Percentiles rank a stretch among this genome's conserved stretches.
These are phyloP conservation scores for Herminia tarsipennalis DNA, from an alignment of 2,888 invertebrate genomes.

Conservation along the genomic window DNA sequence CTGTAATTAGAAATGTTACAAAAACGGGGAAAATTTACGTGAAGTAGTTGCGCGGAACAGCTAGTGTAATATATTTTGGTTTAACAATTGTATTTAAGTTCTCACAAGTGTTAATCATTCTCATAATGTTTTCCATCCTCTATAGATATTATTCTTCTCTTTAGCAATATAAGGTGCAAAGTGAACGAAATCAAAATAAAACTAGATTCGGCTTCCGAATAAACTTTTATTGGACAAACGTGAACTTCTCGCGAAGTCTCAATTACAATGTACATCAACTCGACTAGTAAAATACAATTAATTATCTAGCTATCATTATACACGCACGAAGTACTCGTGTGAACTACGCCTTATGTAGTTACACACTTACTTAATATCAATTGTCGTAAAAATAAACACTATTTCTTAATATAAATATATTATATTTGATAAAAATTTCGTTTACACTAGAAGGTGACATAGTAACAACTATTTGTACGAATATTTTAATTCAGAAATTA, in stretches of 20 bases:
- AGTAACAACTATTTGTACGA: conserved; percentile 70
- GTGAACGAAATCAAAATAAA: conserved; percentile 49
- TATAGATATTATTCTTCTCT: too few species aligned
- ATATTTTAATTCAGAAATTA: conserved; percentile 33
- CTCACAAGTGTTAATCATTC: too few species aligned
- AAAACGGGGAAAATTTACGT: too few species aligned
- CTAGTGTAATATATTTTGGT: too few species aligned
- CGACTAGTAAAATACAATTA: conserved; percentile 71
- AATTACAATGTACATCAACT: conserved; percentile 74
- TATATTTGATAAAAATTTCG: conserved; percentile 45
- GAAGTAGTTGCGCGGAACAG: too few species aligned
- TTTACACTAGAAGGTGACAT: conserved; percentile 76
- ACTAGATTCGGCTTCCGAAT: conserved; percentile 74
- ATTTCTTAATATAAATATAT: conserved; percentile 46
- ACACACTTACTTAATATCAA: conserved; percentile 40
- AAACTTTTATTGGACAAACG: conserved; percentile 82
- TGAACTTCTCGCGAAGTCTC: conserved; percentile 65
- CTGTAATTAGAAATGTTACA: too few species aligned
- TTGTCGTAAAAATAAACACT: conserved; percentile 61
- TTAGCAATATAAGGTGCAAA: neutral
- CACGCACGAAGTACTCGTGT: conserved; percentile 14
- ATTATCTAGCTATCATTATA: conserved; percentile 61
- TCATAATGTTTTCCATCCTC: too few species aligned
- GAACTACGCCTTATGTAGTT: conserved; percentile 19
- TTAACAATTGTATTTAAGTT: too few species aligned